Conservation (phyloP, 2,888 invertebrate species). For the Hemaris fuciformis region DNA sequence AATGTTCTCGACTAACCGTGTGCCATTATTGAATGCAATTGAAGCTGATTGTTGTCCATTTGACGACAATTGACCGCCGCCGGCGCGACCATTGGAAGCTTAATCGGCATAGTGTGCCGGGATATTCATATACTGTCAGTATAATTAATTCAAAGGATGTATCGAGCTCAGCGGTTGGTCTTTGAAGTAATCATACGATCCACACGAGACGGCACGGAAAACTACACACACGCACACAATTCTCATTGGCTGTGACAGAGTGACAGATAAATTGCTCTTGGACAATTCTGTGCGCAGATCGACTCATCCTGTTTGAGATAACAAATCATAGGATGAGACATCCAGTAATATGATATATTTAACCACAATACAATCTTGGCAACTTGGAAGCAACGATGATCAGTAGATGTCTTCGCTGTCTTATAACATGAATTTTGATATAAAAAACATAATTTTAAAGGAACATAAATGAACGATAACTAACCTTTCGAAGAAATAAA, state of each 20-base stretch:
- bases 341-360: slow-evolving; percentile 8
- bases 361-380: slow-evolving; percentile 4
- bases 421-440: background rate
- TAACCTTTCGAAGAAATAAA: no score
- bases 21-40: slow-evolving; percentile 74
- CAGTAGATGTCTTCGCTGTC: background rate
- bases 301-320: slow-evolving; percentile 6
- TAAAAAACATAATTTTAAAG: background rate
- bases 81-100: slow-evolving; percentile 43
- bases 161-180: slow-evolving; percentile 41
- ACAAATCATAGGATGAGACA: slow-evolving; percentile 6
- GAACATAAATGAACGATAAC: no score
- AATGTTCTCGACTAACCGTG: slow-evolving; percentile 46
- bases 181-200: slow-evolving; percentile 19
- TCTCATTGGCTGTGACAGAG: background rate
- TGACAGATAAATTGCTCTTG: slow-evolving; percentile 7
- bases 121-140: slow-evolving; percentile 69
- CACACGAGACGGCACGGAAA: background rate
- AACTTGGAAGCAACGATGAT: background rate
- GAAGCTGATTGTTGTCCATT: slow-evolving; percentile 73
- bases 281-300: slow-evolving; percentile 6
- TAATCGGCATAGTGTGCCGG: slow-evolving; percentile 59
- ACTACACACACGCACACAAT: background rate
- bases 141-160: slow-evolving; percentile 66
- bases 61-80: slow-evolving; percentile 62